Percentiles rank a stretch among this genome's conserved stretches.
Conservation (phyloP, 2,113 vertebrate genomes). For the Cygnus atratus region DNA sequence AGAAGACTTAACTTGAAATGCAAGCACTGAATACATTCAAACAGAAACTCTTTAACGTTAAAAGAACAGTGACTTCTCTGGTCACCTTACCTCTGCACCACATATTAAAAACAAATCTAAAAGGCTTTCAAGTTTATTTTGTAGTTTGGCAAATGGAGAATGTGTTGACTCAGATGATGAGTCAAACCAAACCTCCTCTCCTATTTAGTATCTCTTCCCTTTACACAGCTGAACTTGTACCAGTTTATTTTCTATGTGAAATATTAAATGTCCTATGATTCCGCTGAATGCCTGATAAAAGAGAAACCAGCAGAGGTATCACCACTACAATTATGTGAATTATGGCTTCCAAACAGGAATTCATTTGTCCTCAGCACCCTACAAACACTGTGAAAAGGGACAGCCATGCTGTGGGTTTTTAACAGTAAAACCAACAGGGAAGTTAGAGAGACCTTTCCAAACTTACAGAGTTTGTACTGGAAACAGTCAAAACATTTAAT, state of each 20-base stretch:
- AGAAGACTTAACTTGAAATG: neutral
- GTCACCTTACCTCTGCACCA: neutral
- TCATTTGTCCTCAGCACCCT: neutral
- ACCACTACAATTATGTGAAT: neutral
- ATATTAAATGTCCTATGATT: neutral
- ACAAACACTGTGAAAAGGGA: neutral
- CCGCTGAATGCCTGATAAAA: neutral
- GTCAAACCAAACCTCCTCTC: neutral
- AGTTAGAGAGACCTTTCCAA: neutral
- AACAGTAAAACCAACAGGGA: neutral
- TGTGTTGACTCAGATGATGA: fast-evolving
- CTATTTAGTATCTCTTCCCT: neutral
- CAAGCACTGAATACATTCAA: neutral
- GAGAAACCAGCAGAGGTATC: neutral
- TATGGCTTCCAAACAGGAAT: neutral
- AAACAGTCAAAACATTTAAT: neutral
- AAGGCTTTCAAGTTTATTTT: neutral
- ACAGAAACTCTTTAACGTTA: neutral
- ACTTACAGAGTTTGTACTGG: neutral
- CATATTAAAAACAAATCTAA: neutral
- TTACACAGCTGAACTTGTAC: neutral
- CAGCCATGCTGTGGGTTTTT: neutral
- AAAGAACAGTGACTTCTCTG: neutral
- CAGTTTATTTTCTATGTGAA: neutral
- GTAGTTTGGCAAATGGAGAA: neutral